A percentile compares a stretch with the other conserved stretches of the same genome.
Evolutionary conservation across 2,888 invertebrate species (phyloP).

Genomic region (Euzophera pinguis): DNA sequence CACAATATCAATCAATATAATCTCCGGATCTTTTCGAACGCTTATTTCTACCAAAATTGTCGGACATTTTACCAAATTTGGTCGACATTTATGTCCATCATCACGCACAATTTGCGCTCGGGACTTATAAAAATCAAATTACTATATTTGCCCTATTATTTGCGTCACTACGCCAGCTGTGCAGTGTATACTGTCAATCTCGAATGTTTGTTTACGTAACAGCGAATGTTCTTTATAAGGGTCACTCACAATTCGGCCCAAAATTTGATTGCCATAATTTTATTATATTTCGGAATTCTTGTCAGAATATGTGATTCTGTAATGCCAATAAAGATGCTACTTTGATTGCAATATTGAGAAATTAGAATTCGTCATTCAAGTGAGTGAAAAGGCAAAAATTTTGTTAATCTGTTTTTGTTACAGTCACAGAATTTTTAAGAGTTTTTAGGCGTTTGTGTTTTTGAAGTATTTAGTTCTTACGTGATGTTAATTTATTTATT

Average conservation of each 20-base stretch:
- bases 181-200: constrained; percentile 79
- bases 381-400: constrained; percentile 22
- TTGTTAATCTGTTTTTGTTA: background rate
- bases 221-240: constrained; percentile 68
- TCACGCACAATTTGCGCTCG: constrained; percentile 63
- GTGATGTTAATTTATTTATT: too few species aligned
- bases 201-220: constrained; percentile 73
- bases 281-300: constrained; percentile 31
- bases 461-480: too few species aligned
- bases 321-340: background rate
- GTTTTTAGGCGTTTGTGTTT: too few species aligned
- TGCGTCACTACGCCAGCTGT: constrained; percentile 75
- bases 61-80: background rate
- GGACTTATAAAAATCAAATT: constrained; percentile 68
- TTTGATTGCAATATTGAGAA: background rate
- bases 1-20: background rate
- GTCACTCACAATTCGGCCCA: constrained; percentile 62
- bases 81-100: constrained; percentile 23
- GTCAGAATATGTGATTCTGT: constrained; percentile 36
- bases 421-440: too few species aligned
- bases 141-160: constrained; percentile 76
- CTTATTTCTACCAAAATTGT: background rate
- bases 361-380: background rate
- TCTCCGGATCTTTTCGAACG: background rate
- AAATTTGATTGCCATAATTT: constrained; percentile 71